A percentile compares a stretch with the other conserved stretches of the same genome.
These are phyloP conservation scores for Drosophila borealis DNA, from an alignment of 2,888 invertebrate species.

Conservation along the genomic window DNA sequence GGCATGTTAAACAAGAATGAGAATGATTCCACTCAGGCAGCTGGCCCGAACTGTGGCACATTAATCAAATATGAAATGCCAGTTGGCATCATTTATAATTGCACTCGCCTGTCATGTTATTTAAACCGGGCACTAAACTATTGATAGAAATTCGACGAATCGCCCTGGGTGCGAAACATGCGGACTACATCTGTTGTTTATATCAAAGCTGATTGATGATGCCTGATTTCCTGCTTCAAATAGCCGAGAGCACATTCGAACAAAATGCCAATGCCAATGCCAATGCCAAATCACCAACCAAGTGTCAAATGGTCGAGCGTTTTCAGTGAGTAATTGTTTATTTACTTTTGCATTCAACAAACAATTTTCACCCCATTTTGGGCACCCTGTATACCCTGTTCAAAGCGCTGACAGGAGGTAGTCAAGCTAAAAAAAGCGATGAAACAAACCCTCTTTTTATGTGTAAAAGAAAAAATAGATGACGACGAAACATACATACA, in stretches of 20 bases:
- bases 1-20: constrained; percentile 24
- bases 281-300: constrained; percentile 12
- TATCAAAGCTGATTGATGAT: constrained; percentile 44
- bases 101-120: constrained; percentile 55
- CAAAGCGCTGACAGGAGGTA: background rate
- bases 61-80: constrained; percentile 53
- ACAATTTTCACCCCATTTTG: constrained; percentile 5
- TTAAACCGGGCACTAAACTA: constrained; percentile 53
- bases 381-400: background rate
- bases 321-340: constrained; percentile 43
- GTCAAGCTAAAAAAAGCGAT: too few species aligned
- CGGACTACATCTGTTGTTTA: constrained; percentile 18
- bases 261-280: constrained; percentile 11
- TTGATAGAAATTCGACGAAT: constrained; percentile 45
- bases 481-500: too few species aligned
- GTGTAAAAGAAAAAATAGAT: too few species aligned
- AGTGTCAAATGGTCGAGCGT: constrained; percentile 17
- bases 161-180: constrained; percentile 1
- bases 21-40: background rate
- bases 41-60: constrained; percentile 10
- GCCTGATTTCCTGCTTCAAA: background rate
- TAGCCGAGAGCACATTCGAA: background rate
- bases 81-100: constrained; percentile 63
- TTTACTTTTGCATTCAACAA: background rate
- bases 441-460: too few species aligned